Base-by-base conservation (phyloP, 2,113 vertebrate genomes). In the Calyptomena viridis region DNA sequence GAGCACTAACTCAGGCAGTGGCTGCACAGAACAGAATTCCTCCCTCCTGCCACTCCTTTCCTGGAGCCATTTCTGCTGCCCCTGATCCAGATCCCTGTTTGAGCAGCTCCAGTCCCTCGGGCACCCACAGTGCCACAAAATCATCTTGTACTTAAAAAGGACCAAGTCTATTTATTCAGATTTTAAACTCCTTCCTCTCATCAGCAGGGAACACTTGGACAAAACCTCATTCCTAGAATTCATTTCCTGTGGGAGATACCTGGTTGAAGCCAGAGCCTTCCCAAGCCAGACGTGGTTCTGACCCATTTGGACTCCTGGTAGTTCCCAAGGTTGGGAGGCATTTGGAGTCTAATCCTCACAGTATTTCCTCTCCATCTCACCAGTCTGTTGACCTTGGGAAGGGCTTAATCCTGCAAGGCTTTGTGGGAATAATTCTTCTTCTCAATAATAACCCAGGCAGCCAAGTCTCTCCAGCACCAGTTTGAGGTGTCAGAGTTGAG, bases 41-140 rank as follows among this genome's bases (percentile, higher is more conserved):
- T 50, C 71, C 31, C 39, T 69, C 37, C 28, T 42, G n/a, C n/a
- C n/a, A 6, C 31, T 14, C 25, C 21, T 3, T 16, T 3, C 1
- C 39, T 35, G n/a, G n/a, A 25, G 13, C 14, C 4, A 4, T 47
- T n/a, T 21, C 23, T 40, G 52, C 47, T 31, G 63, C 4, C 28
- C 25, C 31, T 8, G 42, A 4, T 7, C 71, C 2, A 0, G 12
- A 1, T 5, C 64, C 1, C 31, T 11, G 20, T 17, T 55, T 19
- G 46, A 4, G 8, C 1, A 37, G 25, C 24, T 4, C 22, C 55
- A 6, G 1, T 4, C 71, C 12, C 81, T 33, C 69, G 21, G 56
- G 40, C 13, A 8, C 0, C 4, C 10, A 0, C 42, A 31, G 25
- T 3, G n/a, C 62, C 31, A 9, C 37, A 2, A 11, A 9, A 4